These are phyloP conservation scores for Silurus meridionalis DNA, from an alignment of 2,113 vertebrate species.

Conservation along the genomic window DNA sequence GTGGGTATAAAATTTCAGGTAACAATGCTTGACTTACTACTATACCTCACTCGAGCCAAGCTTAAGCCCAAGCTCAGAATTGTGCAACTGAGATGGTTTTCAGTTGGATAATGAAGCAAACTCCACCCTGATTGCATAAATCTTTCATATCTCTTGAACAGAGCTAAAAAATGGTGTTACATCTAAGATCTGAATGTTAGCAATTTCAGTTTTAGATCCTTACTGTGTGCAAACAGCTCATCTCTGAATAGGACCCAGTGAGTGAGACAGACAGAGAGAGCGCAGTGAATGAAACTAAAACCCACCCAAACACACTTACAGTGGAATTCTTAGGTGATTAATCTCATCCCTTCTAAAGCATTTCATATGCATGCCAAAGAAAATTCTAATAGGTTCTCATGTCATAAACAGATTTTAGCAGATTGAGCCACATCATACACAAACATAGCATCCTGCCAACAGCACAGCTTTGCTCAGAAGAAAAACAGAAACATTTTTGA, in stretches of 20 bases:
- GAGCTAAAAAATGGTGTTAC: neutral
- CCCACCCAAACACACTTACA: slow-evolving; percentile 8
- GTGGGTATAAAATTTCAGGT: neutral
- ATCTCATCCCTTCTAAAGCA: neutral
- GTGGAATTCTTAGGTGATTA: neutral
- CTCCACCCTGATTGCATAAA: neutral
- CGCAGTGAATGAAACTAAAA: neutral
- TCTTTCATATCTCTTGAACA: neutral
- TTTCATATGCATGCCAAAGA: neutral
- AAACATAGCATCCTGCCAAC: neutral
- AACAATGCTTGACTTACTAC: neutral
- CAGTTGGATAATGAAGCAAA: neutral
- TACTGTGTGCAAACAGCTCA: neutral
- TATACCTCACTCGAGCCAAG: neutral
- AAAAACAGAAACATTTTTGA: neutral
- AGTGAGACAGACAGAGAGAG: neutral
- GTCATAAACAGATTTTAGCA: neutral
- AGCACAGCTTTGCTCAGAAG: neutral
- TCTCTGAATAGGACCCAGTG: neutral
- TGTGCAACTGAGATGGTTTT: neutral
- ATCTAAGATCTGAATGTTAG: neutral
- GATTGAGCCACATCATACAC: neutral
- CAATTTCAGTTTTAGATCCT: neutral
- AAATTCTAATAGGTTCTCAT: neutral
- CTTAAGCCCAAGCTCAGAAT: neutral